Conservation (phyloP, 2,888 invertebrate genomes). For the Noctua comes region DNA sequence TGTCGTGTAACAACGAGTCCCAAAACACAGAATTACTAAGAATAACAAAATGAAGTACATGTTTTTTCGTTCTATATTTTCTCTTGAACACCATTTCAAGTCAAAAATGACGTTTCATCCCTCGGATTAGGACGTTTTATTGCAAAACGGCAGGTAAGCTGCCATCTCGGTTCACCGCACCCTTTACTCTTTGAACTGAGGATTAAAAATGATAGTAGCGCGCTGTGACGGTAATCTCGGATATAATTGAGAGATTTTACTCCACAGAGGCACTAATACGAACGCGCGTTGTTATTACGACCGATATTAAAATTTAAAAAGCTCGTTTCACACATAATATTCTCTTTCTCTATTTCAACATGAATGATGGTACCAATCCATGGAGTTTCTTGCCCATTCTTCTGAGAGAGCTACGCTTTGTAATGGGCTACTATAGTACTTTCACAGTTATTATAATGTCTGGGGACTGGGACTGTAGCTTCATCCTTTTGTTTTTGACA, state of each 20-base stretch:
- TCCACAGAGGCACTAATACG: neutral
- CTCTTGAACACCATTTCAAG: neutral
- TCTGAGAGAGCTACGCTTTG: neutral
- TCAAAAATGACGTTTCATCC: conserved; percentile 6
- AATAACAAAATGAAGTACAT: neutral
- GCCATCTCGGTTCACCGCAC: conserved; percentile 10
- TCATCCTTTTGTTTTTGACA: neutral
- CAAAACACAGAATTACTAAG: neutral
- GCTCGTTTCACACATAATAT: too few species aligned
- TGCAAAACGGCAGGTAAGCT: conserved; percentile 25
- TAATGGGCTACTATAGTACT: neutral
- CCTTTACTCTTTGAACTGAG: conserved; percentile 24
- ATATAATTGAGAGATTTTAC: conserved; percentile 34
- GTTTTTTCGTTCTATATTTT: neutral
- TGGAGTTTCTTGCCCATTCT: neutral
- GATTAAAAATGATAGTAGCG: conserved; percentile 36
- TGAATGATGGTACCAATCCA: neutral
- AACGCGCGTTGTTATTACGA: neutral
- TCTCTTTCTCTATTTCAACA: neutral
- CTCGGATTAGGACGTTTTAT: conserved; percentile 32
- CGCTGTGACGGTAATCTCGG: conserved; percentile 16
- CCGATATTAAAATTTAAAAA: neutral
- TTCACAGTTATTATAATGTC: neutral
- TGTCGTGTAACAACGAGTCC: neutral
- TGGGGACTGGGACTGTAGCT: neutral